Conservation (phyloP, 2,888 invertebrate species). For the Lypha dubia region DNA sequence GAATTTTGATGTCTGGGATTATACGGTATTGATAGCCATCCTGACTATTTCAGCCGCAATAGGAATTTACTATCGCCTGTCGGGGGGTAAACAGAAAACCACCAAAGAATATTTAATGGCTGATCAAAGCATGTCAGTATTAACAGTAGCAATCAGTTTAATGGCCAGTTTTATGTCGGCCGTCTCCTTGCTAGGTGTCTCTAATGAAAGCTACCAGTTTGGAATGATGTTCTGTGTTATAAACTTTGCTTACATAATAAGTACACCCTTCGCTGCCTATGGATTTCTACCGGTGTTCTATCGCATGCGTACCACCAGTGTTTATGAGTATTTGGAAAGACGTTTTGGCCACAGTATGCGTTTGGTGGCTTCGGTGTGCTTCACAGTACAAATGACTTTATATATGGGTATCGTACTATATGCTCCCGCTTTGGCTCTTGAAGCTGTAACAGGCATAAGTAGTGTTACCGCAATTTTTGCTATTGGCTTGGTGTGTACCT, state of each 20-base stretch:
- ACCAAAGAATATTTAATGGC: constrained; percentile 94
- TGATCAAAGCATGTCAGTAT: constrained; percentile 90
- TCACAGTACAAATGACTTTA: constrained; percentile 95
- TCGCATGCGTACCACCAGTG: constrained; percentile 91
- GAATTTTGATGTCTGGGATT: constrained; percentile 86
- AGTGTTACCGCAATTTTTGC: constrained; percentile 89
- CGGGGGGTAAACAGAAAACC: constrained; percentile 94
- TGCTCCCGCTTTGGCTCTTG: constrained; percentile 95
- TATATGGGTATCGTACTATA: constrained; percentile 97
- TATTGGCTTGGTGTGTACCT: constrained; percentile 89
- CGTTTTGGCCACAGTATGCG: constrained; percentile 92
- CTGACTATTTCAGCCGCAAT: constrained; percentile 89
- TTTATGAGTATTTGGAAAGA: constrained; percentile 95
- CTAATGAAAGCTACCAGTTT: constrained; percentile 92
- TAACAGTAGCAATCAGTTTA: constrained; percentile 93
- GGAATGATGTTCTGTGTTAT: constrained; percentile 92
- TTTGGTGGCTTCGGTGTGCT: constrained; percentile 91
- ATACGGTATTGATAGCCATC: constrained; percentile 88
- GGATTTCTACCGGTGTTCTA: constrained; percentile 94
- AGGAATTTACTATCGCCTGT: constrained; percentile 93
- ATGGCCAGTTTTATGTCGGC: constrained; percentile 98
- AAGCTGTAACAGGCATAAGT: constrained; percentile 91
- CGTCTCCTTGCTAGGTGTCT: constrained; percentile 93
- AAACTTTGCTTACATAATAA: constrained; percentile 89
- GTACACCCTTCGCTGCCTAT: constrained; percentile 90